Conservation (phyloP, 1,140 invertebrate genomes). For the Muscidifurax raptorellus region DNA sequence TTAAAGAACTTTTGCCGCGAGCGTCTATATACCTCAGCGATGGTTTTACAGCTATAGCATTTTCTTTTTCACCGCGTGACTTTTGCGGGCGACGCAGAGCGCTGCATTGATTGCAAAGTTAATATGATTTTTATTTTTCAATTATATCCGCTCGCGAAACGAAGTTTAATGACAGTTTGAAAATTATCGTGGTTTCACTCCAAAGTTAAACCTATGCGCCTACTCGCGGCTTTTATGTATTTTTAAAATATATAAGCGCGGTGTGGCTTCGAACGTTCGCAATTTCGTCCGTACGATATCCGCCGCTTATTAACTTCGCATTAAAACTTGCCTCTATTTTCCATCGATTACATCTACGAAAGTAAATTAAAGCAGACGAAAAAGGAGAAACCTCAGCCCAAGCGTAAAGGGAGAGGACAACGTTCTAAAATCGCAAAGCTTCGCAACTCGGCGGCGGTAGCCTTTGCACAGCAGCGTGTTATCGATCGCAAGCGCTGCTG, state of each 20-base stretch:
- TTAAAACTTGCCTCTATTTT: not conserved
- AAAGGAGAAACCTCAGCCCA: too few relatives aligned
- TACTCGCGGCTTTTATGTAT: not conserved
- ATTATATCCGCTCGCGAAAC: not conserved
- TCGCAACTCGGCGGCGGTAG: not conserved
- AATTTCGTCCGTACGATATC: not conserved
- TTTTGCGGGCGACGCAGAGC: too few relatives aligned
- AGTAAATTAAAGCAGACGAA: too few relatives aligned
- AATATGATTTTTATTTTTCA: not conserved
- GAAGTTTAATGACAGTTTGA: not conserved
- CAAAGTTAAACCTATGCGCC: not conserved
- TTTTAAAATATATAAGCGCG: not conserved
- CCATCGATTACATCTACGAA: too few relatives aligned
- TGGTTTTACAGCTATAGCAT: not conserved
- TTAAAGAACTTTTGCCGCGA: not conserved
- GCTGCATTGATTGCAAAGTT: not conserved
- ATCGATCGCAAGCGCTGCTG: slow-evolving; percentile 1
- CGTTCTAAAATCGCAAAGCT: not conserved
- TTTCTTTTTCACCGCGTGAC: not conserved
- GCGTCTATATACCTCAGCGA: not conserved
- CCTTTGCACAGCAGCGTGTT: not conserved
- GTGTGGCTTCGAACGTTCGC: not conserved
- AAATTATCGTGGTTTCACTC: not conserved
- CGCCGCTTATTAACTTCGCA: not conserved
- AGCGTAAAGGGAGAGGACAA: not conserved